Base-by-base conservation (phyloP, 2,888 invertebrate genomes). In the Drosophila affinis region DNA sequence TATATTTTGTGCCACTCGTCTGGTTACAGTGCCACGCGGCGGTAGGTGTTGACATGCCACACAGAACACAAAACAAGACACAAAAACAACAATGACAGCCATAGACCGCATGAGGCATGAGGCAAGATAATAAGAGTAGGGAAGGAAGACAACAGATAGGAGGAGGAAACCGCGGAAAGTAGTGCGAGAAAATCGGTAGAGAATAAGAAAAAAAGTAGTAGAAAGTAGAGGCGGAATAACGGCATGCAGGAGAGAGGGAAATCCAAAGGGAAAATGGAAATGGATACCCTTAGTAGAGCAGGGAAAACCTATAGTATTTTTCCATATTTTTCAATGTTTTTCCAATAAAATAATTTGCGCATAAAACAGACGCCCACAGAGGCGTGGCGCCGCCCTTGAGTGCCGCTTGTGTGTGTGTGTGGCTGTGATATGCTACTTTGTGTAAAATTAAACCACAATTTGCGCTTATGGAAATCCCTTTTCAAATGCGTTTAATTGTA, bases 241-340 rank as follows among this genome's bases (percentile, higher is more conserved):
- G 14, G 34, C 0, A 5, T 2, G 5, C 2, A 39, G 2, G 0
- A 4, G 39, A 14, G 39, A 2, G 39, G 39, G 14, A 14, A 39
- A 6, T 14, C 6, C 39, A 7, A n/a, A 6, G 6, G 6, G 14
- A 39, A 5, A 2, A 6, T 3, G 2, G 39, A 2, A 7, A 39
- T 39, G 12, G 39, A 34, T 14, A 34, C 5, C 12, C 34, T 5
- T 12, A 14, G 39, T 1, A 39, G 39, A 14, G 7, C 5, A 12
- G 5, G 5, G 12, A 34, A 34, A 39, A 14, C 2, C 2, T 7
- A 14, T 14, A 14, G 14, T 39, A 39, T 39, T 39, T 39, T 14
- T 6, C 14, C 0, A 68, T 71, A 82, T 73, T 72, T 67, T 59
- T 68, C 6, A 39, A 39, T 14, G 14, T 39, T 39, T 39, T 14